Base-by-base conservation (phyloP, 2,113 vertebrate genomes). In the Hiodon alosoides region DNA sequence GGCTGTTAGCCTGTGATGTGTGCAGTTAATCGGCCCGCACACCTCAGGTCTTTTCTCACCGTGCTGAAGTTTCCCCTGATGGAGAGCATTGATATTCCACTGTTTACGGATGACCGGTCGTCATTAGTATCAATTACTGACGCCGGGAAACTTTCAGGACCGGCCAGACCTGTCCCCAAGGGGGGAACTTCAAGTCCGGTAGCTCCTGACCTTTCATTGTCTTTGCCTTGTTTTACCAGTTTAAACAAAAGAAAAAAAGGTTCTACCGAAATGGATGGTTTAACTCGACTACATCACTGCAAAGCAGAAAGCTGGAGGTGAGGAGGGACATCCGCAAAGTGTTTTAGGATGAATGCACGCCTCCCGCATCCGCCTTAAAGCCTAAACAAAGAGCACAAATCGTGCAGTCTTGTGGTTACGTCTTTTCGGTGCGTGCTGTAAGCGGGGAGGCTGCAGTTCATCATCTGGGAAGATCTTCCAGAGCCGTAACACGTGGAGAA, bases 191-290 rank as follows among this genome's bases (percentile, higher is more conserved):
- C 2, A 55, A 5, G 7, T 66, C 52, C 7, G 48, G 2, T 13
- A 81, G 58, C 71, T 78, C 79, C 77, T 82, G 82, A 86, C 86
- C 84, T 86, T 86, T 80, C 74, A 83, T 82, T 82, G 79, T 73
- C 81, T 72, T 67, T 69, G 17, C 72, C 69, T 67, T 79, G 65
- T 77, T 67, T 75, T 71, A 80, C 59, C 74, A 74, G n/a, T 67
- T 10, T 6, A 8, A 71, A 47, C 48, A 66, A 71, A 58, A 13
- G 17, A 48, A 5, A 48, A 60, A 67, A 16, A 64, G 48, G 52
- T 31, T 31, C 31, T 31, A 31, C 31, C 31, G 31, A 31, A 31
- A 31, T 31, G 31, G 31, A 31, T 31, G 31, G 31, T 31, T 31
- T 31, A 31, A 31, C 31, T 31, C 2, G 31, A 31, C 31, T 31